Evolutionary conservation across 2,888 invertebrate species (phyloP), one percentile per base, ranked within the genome.

Genomic region (Tyria jacobaeae): DNA sequence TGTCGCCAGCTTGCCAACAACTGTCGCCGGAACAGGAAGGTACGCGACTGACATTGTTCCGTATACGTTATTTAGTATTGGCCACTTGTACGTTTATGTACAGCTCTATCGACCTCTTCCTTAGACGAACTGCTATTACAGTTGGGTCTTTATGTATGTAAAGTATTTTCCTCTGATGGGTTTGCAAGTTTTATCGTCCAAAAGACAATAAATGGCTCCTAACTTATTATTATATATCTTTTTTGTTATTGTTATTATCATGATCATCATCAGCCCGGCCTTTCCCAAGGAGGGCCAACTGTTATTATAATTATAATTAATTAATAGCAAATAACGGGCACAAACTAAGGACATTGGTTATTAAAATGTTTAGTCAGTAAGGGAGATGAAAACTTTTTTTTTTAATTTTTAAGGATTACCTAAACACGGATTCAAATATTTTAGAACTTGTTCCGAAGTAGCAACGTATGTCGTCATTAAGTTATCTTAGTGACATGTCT

Each of bases 21-120:
- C 62, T 63, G 62, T 48, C 62, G 47, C 65, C 62, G 60, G 56
- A 55, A 27, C 70, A 69, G 76, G 71, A 76, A 75, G 73, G 59
- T 58, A 54, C 51, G 7, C 55, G n/a, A 31, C 56, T 61, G 73
- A 78, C 78, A 69, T 57, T 62, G 54, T 80, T 80, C 80, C 80
- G 78, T 64, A 69, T 66, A 55, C 34, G 60, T 71, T 68, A 78
- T 76, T 76, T 77, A 73, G 73, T 74, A 74, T 70, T 62, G 55
- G 59, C 49, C 60, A 59, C 63, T 54, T 51, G 57, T 64, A 58
- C 59, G 17, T 15, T 24, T 17, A 15, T 12, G 37, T 41, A 49
- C 24, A 12, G 6, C 37, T 49, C 35, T 48, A 39, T 53, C 53
- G 3, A 47, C 9, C 21, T 60, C 54, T 39, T 54, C 27, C 53